Base-by-base conservation (phyloP, 2,888 invertebrate species). In the Labia minor region DNA sequence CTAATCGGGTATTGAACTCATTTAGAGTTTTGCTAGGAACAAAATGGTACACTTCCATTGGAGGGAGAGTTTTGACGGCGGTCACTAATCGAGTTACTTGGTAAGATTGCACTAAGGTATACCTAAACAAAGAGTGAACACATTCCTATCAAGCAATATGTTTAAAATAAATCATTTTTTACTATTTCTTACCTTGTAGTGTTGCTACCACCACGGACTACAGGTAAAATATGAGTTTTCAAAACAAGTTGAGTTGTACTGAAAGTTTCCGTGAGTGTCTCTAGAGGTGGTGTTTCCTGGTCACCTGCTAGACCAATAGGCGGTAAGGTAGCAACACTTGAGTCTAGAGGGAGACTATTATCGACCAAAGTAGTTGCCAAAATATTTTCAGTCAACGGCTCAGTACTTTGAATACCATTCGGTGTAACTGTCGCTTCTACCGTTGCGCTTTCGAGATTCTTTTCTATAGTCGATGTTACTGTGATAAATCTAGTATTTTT, bases 21-120 rank as follows among this genome's bases (percentile, higher is more conserved):
- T 92, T 92, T 20, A 93, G 80, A 0, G 90, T 90, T 77, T 89
- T 90, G 73, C 89, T 89, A 0, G 92, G 92, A 66, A 89, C 88
- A 74, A 92, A 92, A 75, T 91, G 91, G 79, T 89, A 92, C 70
- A 85, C 87, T 75, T 92, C 91, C 84, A 90, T 86, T 0, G 93
- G 92, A 4, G 92, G 93, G 63, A 93, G 77, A 0, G 94, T 95
- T 76, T 94, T 94, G 1, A 91, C 92, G 0, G 94, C 93, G 0
- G 92, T 92, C 11, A 95, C 92, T 67, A 93, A 79, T 74, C 93
- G 83, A 0, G 93, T 92, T 19, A 94, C 83, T 74, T 90, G 85
- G 78, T 93, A 95, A 0, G 94, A 93, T 79, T 95, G 95, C 1
- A 93, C 88, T 64, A 95, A 82, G 0, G 95, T 94, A 72, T 91